These are phyloP conservation scores for Vombatus ursinus DNA, from an alignment of 2,113 vertebrate species.

Conservation along the genomic window DNA sequence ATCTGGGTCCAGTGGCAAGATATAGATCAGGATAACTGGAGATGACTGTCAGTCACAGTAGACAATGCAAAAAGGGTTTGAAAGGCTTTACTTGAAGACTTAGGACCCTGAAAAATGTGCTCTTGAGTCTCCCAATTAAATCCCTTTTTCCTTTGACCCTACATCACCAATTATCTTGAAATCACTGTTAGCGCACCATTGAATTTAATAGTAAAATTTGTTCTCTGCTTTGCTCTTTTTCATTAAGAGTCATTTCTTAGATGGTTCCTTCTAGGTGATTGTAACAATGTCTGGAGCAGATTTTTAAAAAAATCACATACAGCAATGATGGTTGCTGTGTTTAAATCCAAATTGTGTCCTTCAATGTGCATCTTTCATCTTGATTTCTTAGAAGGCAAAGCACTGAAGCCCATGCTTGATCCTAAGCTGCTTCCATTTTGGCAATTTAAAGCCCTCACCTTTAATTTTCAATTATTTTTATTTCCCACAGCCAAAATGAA, in stretches of 20 bases:
- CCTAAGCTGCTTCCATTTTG: slow-evolving; percentile 47
- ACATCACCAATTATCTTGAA: neutral
- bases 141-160: neutral
- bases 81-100: slow-evolving; percentile 4
- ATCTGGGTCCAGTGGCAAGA: too few relatives aligned
- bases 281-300: neutral
- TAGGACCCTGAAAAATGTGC: neutral
- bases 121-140: neutral
- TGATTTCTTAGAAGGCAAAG: slow-evolving; percentile 20
- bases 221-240: neutral
- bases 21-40: too few relatives aligned
- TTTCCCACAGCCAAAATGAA: slow-evolving; percentile 59
- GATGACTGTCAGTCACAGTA: neutral
- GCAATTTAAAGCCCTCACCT: slow-evolving; percentile 38
- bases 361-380: slow-evolving; percentile 2
- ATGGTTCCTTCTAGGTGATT: neutral
- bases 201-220: neutral
- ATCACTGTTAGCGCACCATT: neutral
- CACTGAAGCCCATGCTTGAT: neutral
- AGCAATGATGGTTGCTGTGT: slow-evolving; percentile 13
- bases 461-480: slow-evolving; percentile 67
- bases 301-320: neutral
- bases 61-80: neutral
- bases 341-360: neutral
- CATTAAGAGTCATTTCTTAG: neutral